A percentile compares a stretch with the other conserved stretches of the same genome.
Conservation (phyloP, 2,888 invertebrate genomes). For the Pycnomerus fuliginosus region DNA sequence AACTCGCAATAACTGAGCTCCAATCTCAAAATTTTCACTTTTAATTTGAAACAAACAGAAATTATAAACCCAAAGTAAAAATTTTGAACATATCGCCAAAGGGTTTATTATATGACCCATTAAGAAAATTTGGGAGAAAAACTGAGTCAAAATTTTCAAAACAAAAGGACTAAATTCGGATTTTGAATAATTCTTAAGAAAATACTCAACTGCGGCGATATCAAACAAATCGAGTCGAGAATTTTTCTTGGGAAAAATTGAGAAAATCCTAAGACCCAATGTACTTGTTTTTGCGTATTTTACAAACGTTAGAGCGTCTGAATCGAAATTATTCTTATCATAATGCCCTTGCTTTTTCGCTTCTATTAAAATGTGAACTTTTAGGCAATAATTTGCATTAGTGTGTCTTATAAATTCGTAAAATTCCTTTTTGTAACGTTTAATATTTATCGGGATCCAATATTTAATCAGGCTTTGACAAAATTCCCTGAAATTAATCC, state of each 20-base stretch:
- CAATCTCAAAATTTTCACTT: conserved; percentile 28
- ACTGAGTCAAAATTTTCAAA: conserved; percentile 20
- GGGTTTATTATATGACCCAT: conserved; percentile 21
- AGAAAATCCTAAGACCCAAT: conserved; percentile 31
- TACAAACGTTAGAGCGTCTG: conserved; percentile 20
- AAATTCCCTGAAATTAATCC: conserved; percentile 35
- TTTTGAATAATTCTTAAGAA: conserved; percentile 21
- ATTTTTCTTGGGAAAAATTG: conserved; percentile 29
- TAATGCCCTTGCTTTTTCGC: conserved; percentile 27
- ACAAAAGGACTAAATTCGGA: conserved; percentile 22
- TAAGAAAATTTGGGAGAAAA: conserved; percentile 31
- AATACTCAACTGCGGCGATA: conserved; percentile 24
- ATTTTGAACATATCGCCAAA: conserved; percentile 22
- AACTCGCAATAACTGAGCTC: conserved; percentile 30
- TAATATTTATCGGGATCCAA: conserved; percentile 34
- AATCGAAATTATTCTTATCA: conserved; percentile 8
- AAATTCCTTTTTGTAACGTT: conserved; percentile 29
- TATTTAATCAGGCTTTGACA: conserved; percentile 38
- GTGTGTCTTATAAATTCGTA: conserved; percentile 28
- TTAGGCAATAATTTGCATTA: conserved; percentile 25
- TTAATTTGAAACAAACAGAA: conserved; percentile 24
- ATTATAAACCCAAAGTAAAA: conserved; percentile 25
- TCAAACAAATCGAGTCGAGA: conserved; percentile 24
- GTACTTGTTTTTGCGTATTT: conserved; percentile 21
- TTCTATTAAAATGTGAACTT: conserved; percentile 31